Conservation (phyloP, 2,113 vertebrate species). For the Semnornis frantzii region DNA sequence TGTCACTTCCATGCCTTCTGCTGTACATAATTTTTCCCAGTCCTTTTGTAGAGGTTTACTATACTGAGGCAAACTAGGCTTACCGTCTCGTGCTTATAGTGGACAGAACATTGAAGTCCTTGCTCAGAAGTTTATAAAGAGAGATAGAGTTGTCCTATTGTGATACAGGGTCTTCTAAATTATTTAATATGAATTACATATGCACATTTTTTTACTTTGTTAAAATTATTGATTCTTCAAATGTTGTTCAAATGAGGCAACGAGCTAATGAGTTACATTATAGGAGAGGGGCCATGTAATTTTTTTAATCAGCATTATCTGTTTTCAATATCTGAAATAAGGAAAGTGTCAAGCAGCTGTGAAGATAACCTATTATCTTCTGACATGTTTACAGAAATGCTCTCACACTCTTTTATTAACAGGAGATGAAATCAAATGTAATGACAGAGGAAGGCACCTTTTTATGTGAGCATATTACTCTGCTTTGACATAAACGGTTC, state of each 20-base stretch:
- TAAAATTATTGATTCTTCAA: neutral
- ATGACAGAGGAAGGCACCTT: neutral
- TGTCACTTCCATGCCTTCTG: neutral
- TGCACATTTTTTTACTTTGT: neutral
- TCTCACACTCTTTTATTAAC: neutral
- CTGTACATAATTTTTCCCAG: neutral
- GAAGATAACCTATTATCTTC: neutral
- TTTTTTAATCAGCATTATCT: neutral
- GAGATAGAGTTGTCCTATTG: neutral
- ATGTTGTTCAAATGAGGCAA: neutral
- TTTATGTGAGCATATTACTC: neutral
- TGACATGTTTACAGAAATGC: neutral
- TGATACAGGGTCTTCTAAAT: neutral
- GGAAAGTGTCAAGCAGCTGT: neutral
- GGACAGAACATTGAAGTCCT: neutral
- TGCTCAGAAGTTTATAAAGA: neutral
- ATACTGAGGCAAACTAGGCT: neutral
- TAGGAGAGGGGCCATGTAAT: neutral
- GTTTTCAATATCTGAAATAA: neutral
- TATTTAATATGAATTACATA: neutral
- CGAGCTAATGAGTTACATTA: neutral
- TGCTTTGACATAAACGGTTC: neutral
- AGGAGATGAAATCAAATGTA: neutral
- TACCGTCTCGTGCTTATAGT: neutral
- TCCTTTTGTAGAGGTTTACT: neutral